Evolutionary conservation across 2,888 invertebrate genomes (phyloP), one percentile per base, ranked within the genome.

Genomic region (Schrankia costaestrigalis): DNA sequence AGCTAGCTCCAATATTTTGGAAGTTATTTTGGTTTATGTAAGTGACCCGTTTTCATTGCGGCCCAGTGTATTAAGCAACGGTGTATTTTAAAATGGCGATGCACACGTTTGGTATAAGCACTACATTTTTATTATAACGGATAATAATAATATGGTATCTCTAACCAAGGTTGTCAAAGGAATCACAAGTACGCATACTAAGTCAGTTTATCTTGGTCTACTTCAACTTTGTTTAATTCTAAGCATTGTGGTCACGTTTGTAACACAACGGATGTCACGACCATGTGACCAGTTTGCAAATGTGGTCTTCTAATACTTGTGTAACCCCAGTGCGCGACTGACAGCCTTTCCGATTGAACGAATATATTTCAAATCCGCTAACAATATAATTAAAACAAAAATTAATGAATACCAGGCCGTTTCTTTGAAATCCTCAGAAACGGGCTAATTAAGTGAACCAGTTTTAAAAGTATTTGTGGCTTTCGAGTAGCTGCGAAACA

Each of bases 251-350:
- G 66, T 77, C 81, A 82, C 78, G 82, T 82, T 74, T 71, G 47
- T 58, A 67, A 63, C 63, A 62, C 70, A 73, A 67, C 86, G 87
- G 86, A 86, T 78, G 82, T 82, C 62, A 69, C 59, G 61, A 54
- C 56, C 63, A 63, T 86, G 83, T 81, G 83, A 78, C 73, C 71
- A 64, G 81, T 67, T 70, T 81, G 57, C 65, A 69, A 75, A 85
- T 75, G 61, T 60, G 45, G 62, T 57, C 61, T 63, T 56, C 59
- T 54, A 67, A 56, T 56, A 58, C 59, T 58, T 63, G 53, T 42
- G 50, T 54, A 60, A 49, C 55, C 67, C 54, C 78, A 87, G 86
- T 87, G 62, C 64, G 59, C 57, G 63, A 46, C 52, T 58, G n/a
- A n/a, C n/a, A n/a, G 68, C 50, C 77, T 56, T 64, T 74, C 64